phyloP scores from a whole-genome alignment of 2,113 vertebrate genomes.

The Phainopepla nitens region DNA sequence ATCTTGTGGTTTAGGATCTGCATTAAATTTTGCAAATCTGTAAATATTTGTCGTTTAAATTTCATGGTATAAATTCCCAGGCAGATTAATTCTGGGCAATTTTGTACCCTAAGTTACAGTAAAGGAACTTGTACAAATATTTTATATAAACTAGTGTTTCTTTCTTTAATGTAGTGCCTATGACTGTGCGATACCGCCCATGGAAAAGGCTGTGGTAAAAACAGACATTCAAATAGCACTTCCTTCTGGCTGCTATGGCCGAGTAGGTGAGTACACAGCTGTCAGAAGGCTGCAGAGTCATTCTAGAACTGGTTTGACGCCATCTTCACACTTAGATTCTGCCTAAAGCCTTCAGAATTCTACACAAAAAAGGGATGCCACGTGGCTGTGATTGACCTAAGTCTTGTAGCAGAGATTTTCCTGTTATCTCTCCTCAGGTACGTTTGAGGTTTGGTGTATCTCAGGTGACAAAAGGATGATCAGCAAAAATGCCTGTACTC shows the following conservation, averaged over 20 bases:
- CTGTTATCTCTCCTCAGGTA: background rate
- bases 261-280: conserved; percentile 86
- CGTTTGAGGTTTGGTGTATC: background rate
- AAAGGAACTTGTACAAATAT: background rate
- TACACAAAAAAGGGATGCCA: background rate
- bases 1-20: background rate
- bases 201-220: conserved; percentile 90
- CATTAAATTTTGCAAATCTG: background rate
- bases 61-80: background rate
- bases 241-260: conserved; percentile 88
- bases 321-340: background rate
- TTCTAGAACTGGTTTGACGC: background rate
- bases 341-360: background rate
- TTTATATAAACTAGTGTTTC: background rate
- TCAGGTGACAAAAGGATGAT: background rate
- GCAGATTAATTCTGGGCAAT: background rate
- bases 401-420: background rate
- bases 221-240: conserved; percentile 95
- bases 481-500: background rate
- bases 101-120: background rate
- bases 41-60: background rate
- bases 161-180: conserved; percentile 80
- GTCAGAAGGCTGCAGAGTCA: background rate
- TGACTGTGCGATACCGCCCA: conserved; percentile 81
- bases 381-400: background rate